Base-by-base conservation (phyloP, 2,113 vertebrate genomes). In the Calcarius ornatus region DNA sequence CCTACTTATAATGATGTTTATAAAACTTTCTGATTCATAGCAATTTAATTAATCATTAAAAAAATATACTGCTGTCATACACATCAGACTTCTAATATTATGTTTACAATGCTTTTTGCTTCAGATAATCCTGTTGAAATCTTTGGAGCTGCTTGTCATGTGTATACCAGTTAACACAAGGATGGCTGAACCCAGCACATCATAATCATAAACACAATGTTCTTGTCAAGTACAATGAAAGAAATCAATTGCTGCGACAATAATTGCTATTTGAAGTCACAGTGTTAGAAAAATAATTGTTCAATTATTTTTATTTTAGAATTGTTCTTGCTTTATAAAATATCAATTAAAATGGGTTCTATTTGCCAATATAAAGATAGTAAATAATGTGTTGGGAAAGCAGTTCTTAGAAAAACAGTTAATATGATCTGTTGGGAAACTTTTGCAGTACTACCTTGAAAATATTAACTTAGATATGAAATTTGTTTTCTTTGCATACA, bases 161-260 rank as follows among this genome's bases (percentile, higher is more conserved):
- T 68, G 28, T 87, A 10, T 45, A 60, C 81, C 79, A 84, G 83
- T 91, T 93, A 97, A 91, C 57, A 72, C 65, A 79, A 95, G 91
- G 81, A 86, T 94, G 95, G 86, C 61, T 95, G 94, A 96, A 70
- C 86, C 48, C 38, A 78, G 69, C 64, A 27, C 82, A 92, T 90
- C 83, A 68, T 93, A 89, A 86, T 93, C 91, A 91, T 92, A 81
- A 96, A 81, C 92, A 92, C 86, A 92, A 75, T 95, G 81, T 94
- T 96, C 91, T 84, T 97, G 91, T 95, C 92, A 95, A 94, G 25
- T 87, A 68, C 83, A 71, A 81, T 75, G 83, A 78, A 81, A 87
- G 60, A 94, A 97, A 95, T 88, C 64, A 94, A 91, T 92, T 91
- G 75, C 91, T 86, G 76, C 86, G 89, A 96, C 89, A 95, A 87